Percentiles rank a stretch among this genome's conserved stretches.
These are phyloP conservation scores for Frieseomelitta varia DNA, from an alignment of 1,140 invertebrate genomes.

Conservation along the genomic window DNA sequence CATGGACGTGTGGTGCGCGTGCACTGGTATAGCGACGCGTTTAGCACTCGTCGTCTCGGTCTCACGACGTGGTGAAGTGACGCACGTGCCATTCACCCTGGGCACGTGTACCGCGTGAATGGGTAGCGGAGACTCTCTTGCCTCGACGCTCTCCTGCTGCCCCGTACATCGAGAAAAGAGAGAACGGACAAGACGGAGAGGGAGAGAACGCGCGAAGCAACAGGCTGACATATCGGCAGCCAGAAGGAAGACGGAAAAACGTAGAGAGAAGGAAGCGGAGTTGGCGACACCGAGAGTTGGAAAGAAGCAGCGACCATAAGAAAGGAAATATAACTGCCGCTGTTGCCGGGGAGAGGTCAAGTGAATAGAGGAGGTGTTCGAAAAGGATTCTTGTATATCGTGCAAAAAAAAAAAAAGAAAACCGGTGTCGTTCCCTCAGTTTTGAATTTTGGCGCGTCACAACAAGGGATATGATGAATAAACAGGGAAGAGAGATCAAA, in stretches of 20 bases:
- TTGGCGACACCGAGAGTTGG: too few relatives aligned
- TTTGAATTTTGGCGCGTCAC: too few relatives aligned
- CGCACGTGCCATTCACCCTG: conserved; percentile 68
- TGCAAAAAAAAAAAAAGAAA: too few relatives aligned
- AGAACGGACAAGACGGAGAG: conserved; percentile 11
- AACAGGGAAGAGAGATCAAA: neutral
- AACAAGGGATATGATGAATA: neutral
- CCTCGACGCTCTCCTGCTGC: conserved; percentile 24
- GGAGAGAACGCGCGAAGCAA: conserved; percentile 53
- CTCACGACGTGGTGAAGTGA: conserved; percentile 31
- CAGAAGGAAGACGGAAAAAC: conserved; percentile 10
- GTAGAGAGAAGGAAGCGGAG: neutral
- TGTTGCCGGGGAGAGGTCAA: neutral
- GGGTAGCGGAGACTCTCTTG: conserved; percentile 50
- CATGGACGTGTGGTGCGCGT: neutral
- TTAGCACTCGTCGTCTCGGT: conserved; percentile 24
- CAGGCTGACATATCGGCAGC: conserved; percentile 60
- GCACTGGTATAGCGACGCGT: neutral
- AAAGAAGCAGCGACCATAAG: neutral
- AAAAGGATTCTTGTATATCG: too few relatives aligned
- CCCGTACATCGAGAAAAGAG: conserved; percentile 37
- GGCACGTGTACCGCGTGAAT: conserved; percentile 68
- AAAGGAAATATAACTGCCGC: neutral
- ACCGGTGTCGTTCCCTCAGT: too few relatives aligned
- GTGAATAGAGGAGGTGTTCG: neutral